These are phyloP conservation scores for Zaprionus lineosus DNA, from an alignment of 2,888 invertebrate species.

Conservation along the genomic window DNA sequence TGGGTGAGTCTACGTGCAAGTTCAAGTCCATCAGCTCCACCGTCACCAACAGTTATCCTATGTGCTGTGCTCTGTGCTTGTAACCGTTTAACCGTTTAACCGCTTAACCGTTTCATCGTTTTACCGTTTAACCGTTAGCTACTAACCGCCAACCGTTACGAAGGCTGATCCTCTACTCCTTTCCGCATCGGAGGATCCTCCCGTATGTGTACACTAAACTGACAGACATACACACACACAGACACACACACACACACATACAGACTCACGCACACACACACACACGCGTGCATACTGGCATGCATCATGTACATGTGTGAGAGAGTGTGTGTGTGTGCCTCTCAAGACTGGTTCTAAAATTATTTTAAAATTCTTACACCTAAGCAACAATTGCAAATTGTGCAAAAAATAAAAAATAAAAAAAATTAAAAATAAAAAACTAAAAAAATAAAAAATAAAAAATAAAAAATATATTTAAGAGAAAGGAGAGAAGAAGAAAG, in stretches of 20 bases:
- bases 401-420: too few relatives aligned
- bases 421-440: conserved; percentile 6
- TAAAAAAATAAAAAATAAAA: conserved; percentile 20
- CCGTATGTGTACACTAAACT: too few relatives aligned
- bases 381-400: conserved; percentile 20
- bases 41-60: conserved; percentile 18
- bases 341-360: conserved; percentile 59
- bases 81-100: too few relatives aligned
- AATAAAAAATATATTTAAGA: conserved; percentile 2
- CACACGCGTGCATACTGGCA: background rate
- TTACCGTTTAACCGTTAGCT: conserved; percentile 55
- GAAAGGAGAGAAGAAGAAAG: too few relatives aligned
- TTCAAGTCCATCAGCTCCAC: conserved; percentile 26
- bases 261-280: too few relatives aligned
- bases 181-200: too few relatives aligned
- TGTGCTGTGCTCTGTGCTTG: conserved; percentile 46
- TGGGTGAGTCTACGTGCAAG: conserved; percentile 83
- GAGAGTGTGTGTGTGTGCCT: conserved; percentile 39
- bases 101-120: too few relatives aligned
- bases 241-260: too few relatives aligned
- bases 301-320: conserved; percentile 15
- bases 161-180: too few relatives aligned
- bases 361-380: conserved; percentile 37
- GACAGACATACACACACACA: too few relatives aligned
- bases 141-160: conserved; percentile 44